These are phyloP conservation scores for Phaenicophaeus curvirostris DNA, from an alignment of 2,797 vertebrate species.

Conservation along the genomic window DNA sequence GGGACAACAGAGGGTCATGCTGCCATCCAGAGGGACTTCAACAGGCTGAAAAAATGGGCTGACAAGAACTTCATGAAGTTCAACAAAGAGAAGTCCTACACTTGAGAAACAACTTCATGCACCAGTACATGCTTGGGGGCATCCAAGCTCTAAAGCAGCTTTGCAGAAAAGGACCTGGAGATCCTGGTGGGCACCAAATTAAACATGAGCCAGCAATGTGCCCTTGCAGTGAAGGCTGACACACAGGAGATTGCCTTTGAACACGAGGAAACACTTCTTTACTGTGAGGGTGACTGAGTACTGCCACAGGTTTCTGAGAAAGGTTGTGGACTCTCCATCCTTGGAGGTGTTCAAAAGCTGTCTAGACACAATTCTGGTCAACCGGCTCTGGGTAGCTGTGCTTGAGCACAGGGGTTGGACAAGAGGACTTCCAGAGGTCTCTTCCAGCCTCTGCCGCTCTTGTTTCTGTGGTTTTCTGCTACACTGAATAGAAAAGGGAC, in stretches of 20 bases:
- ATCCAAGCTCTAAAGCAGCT: background rate
- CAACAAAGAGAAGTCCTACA: background rate
- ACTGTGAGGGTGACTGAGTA: background rate
- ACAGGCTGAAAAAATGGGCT: background rate
- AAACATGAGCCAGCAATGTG: background rate
- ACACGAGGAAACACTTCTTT: background rate
- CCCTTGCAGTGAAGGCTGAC: background rate
- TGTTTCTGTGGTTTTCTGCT: background rate
- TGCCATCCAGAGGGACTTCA: background rate
- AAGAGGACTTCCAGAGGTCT: background rate
- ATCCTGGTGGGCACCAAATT: background rate
- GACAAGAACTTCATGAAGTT: background rate
- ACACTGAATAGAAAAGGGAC: background rate
- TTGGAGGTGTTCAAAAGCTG: background rate
- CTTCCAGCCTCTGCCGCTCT: background rate
- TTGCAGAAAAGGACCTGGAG: background rate
- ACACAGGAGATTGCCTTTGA: background rate
- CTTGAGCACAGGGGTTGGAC: background rate
- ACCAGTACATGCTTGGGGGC: background rate
- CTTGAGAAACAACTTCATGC: background rate
- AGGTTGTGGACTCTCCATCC: background rate
- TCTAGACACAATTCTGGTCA: background rate
- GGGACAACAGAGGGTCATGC: accelerated
- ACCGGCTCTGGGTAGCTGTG: background rate
- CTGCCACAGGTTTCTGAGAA: background rate